Base-by-base conservation (phyloP, 2,888 invertebrate genomes). In the Drosophila monieri region DNA sequence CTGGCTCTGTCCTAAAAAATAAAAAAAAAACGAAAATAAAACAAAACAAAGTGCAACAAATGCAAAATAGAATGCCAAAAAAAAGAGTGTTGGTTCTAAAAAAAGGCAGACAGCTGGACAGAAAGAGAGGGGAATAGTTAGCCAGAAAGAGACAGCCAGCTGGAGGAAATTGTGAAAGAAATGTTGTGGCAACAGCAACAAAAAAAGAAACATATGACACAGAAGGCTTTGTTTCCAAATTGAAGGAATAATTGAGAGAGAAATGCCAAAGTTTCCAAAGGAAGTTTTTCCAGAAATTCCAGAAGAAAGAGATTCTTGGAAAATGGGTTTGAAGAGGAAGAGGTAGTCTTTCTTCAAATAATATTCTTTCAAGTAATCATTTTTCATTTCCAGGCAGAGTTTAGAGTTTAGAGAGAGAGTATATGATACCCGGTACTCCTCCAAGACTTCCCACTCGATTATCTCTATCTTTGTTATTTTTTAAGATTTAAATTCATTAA, bases 41-140 rank as follows among this genome's bases (percentile, higher is more conserved):
- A 21, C 35, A 58, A 23, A 49, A 49, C 46, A 61, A 56, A 48
- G 60, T 70, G 71, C 78, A 70, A 54, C 78, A 80, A 78, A 80
- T 84, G 74, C 84, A 83, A 80, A 80, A 80, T 74, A 80, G 84
- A 27, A 27, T 27, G 2, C 27, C 6, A 39, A 27, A 25, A 54
- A 21, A 59, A 44, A 27, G 27, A 39, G 46, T 47, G 46, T 52
- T 25, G 12, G 14, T 39, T 12, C 44, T 27, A n/a, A 1, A 30
- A 54, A 54, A 44, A 46, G 18, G 10, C 44, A 59, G 30, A 54
- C 35, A 35, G 35, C 1, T 6, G n/a, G n/a, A 48, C 48, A 48
- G 47, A 32, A n/a, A 25, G 12, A 43, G 5, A n/a, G 6, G n/a
- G 32, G 5, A 1, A 32, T n/a, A 32, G 32, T 0, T 12, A 6